Evolutionary conservation across 1,140 invertebrate genomes (phyloP).

Genomic region (Tetramorium simillimum): DNA sequence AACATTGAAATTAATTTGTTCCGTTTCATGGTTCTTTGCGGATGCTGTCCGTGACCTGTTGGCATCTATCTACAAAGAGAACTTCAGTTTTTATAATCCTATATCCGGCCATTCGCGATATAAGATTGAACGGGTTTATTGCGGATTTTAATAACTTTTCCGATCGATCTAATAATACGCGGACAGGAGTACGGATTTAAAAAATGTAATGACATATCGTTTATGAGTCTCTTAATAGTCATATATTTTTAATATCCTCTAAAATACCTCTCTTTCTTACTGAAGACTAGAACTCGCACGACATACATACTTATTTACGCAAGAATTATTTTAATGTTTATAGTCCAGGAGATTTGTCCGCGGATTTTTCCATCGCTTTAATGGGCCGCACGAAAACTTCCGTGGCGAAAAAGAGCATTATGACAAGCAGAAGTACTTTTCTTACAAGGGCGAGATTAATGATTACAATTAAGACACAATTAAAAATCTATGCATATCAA

Average conservation of each 20-base stretch:
- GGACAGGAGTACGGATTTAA: slow-evolving; percentile 25
- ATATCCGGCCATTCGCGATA: neutral
- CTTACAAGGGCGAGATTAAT: slow-evolving; percentile 16
- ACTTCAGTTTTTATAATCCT: slow-evolving; percentile 36
- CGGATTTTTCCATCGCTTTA: slow-evolving; percentile 61
- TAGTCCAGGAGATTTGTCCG: slow-evolving; percentile 42
- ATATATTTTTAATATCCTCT: slow-evolving; percentile 64
- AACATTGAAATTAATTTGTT: neutral
- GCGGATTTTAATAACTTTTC: slow-evolving; percentile 55
- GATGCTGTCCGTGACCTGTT: neutral
- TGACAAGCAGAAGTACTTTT: slow-evolving; percentile 50
- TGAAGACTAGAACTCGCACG: neutral
- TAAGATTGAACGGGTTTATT: slow-evolving; percentile 46
- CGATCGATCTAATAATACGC: slow-evolving; percentile 9
- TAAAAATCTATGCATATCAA: neutral
- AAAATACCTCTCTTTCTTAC: slow-evolving; percentile 36
- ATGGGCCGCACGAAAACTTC: slow-evolving; percentile 47
- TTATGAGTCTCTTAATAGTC: slow-evolving; percentile 66
- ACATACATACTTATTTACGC: slow-evolving; percentile 69
- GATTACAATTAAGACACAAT: neutral
- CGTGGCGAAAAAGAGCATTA: slow-evolving; percentile 36
- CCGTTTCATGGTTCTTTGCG: neutral
- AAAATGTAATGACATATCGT: slow-evolving; percentile 41
- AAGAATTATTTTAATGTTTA: slow-evolving; percentile 73
- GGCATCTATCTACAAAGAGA: slow-evolving; percentile 2